A percentile compares a stretch with the other conserved stretches of the same genome.
These are phyloP conservation scores for Sylvia borin DNA, from an alignment of 2,797 vertebrate species.

Conservation along the genomic window DNA sequence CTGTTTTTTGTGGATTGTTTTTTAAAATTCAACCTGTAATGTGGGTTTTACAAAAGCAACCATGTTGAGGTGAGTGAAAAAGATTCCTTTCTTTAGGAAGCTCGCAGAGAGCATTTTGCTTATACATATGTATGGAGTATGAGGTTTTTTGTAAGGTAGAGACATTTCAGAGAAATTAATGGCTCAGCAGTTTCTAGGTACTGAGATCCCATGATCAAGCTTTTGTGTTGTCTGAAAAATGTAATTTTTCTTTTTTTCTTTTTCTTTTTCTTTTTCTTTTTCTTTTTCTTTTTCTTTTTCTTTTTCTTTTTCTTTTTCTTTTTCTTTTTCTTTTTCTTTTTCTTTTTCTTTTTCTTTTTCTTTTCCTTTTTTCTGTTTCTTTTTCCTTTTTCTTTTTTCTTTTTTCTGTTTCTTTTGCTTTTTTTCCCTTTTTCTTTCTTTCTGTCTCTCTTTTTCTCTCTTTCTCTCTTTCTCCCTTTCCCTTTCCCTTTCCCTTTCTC, in stretches of 20 bases:
- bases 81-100: neutral
- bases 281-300: rapidly evolving
- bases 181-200: neutral
- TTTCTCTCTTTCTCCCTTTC: rapidly evolving
- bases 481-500: neutral
- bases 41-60: conserved; percentile 31
- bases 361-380: rapidly evolving
- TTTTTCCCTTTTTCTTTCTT: neutral
- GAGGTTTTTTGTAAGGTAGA: neutral
- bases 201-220: neutral
- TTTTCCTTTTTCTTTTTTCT: rapidly evolving
- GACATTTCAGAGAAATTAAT: conserved; percentile 28
- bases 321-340: rapidly evolving
- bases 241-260: neutral
- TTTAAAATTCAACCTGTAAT: neutral
- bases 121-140: neutral
- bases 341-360: rapidly evolving
- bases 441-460: rapidly evolving
- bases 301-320: rapidly evolving
- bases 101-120: conserved; percentile 30
- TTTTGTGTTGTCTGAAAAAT: neutral
- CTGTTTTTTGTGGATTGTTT: neutral
- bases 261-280: neutral
- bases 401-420: too few relatives aligned
- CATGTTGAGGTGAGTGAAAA: neutral